Evolutionary conservation across 1,140 invertebrate species (phyloP).

Genomic region (Dinoponera quadriceps): DNA sequence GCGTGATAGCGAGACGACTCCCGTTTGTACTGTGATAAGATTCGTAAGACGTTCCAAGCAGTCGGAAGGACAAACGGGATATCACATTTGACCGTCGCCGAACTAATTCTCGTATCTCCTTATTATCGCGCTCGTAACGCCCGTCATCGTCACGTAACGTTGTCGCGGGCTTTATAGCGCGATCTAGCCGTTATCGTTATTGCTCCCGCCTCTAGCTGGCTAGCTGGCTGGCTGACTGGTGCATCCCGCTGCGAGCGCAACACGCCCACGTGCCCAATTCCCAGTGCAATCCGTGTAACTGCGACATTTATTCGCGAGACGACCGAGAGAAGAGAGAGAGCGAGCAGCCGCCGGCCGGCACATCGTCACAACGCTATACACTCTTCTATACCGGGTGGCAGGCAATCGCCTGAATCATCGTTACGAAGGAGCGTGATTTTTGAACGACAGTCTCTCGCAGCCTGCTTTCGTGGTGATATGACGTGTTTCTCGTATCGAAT

Average conservation of each 20-base stretch:
- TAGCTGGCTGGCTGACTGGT: not conserved
- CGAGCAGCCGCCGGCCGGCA: not conserved
- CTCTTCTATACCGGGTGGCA: not conserved
- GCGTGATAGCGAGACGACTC: too few relatives aligned
- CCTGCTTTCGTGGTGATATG: not conserved
- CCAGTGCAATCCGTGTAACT: constrained; percentile 56
- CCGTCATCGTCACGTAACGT: constrained; percentile 52
- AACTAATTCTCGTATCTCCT: constrained; percentile 51
- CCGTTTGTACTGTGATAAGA: too few relatives aligned
- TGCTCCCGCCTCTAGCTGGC: constrained; percentile 23
- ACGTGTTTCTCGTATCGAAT: not conserved
- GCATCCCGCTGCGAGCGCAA: constrained; percentile 36
- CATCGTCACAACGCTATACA: not conserved
- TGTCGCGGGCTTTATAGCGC: constrained; percentile 32
- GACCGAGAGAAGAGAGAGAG: constrained; percentile 26
- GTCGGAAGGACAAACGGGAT: constrained; percentile 3
- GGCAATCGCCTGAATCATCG: constrained; percentile 28
- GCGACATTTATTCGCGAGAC: constrained; percentile 53
- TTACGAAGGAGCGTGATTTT: constrained; percentile 17
- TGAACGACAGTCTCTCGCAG: not conserved
- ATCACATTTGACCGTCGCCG: constrained; percentile 9
- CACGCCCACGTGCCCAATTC: constrained; percentile 53
- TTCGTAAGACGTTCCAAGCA: not conserved
- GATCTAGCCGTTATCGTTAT: constrained; percentile 60
- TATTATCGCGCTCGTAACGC: constrained; percentile 51